phyloP scores from a whole-genome alignment of 2,888 invertebrate species.

The Synergus laeviventris region DNA sequence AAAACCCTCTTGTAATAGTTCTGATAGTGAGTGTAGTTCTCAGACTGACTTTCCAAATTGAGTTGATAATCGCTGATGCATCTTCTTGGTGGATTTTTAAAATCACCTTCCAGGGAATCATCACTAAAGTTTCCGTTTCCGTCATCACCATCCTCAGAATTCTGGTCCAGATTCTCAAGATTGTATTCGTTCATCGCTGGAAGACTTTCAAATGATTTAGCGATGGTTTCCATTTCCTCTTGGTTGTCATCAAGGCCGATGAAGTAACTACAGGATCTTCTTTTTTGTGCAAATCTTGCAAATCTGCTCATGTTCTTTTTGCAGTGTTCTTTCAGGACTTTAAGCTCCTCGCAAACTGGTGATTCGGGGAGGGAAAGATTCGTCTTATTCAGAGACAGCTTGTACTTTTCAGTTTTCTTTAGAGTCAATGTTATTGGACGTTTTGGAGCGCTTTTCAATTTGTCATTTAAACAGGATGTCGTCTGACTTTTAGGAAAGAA shows the following conservation, averaged over 20 bases:
- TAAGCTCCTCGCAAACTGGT: constrained; percentile 88
- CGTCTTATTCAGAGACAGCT: constrained; percentile 70
- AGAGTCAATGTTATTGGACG: constrained; percentile 71
- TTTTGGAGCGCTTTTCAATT: constrained; percentile 57
- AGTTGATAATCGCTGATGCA: constrained; percentile 89
- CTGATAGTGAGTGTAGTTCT: constrained; percentile 59
- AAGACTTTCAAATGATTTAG: constrained; percentile 71
- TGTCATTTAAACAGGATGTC: constrained; percentile 67
- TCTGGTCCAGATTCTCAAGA: constrained; percentile 62
- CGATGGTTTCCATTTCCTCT: constrained; percentile 64
- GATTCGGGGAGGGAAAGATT: constrained; percentile 88
- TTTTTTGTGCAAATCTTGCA: constrained; percentile 76
- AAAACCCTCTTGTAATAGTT: constrained; percentile 59
- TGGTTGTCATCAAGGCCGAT: constrained; percentile 79
- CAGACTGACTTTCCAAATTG: constrained; percentile 75
- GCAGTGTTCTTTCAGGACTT: constrained; percentile 71
- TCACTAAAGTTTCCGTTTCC: constrained; percentile 87
- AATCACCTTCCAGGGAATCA: constrained; percentile 84
- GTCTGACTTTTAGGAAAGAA: constrained; percentile 68
- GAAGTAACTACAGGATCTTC: constrained; percentile 83
- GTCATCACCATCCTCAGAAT: constrained; percentile 75
- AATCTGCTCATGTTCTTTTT: constrained; percentile 73
- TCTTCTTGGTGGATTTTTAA: constrained; percentile 80
- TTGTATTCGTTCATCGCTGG: constrained; percentile 70
- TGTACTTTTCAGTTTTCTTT: constrained; percentile 74